phyloP scores from a whole-genome alignment of 92 coral and sea anemone genomes.

The Pocillopora grandis region DNA sequence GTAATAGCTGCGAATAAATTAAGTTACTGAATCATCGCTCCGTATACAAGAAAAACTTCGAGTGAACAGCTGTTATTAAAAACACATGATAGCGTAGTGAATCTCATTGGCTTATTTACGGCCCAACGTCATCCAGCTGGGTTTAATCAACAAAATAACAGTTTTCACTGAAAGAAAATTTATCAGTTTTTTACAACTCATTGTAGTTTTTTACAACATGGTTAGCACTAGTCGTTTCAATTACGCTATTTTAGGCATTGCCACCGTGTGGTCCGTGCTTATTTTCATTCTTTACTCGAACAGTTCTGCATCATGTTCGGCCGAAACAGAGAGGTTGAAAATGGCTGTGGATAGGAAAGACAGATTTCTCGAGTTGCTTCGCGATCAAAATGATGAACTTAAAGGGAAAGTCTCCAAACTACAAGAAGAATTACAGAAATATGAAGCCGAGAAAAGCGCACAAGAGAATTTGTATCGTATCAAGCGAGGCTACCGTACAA shows the following conservation, averaged over 20 bases:
- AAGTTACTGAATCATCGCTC: too few species aligned
- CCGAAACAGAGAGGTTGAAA: not conserved
- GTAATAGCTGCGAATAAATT: too few species aligned
- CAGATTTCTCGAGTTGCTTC: slow-evolving; percentile 38
- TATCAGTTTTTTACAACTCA: not conserved
- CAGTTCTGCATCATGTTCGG: not conserved
- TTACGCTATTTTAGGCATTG: not conserved
- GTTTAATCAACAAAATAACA: not conserved
- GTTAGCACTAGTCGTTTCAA: not conserved
- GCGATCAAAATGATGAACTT: slow-evolving; percentile 37
- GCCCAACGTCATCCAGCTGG: not conserved
- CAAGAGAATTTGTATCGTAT: slow-evolving; percentile 7
- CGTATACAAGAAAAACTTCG: too few species aligned
- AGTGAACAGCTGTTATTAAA: not conserved
- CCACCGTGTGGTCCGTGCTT: slow-evolving; percentile 17
- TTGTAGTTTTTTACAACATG: not conserved
- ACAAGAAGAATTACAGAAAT: not conserved
- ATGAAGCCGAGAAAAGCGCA: not conserved
- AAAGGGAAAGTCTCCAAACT: slow-evolving; percentile 14
- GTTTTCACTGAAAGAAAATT: not conserved
- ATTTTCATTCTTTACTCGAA: slow-evolving; percentile 9
- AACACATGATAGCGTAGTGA: too few species aligned
- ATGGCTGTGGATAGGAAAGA: slow-evolving; percentile 48
- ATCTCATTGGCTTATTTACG: too few species aligned
- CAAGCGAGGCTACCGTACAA: not conserved